phyloP scores from a whole-genome alignment of 2,888 invertebrate species.

The Zygogramma bicolorata region DNA sequence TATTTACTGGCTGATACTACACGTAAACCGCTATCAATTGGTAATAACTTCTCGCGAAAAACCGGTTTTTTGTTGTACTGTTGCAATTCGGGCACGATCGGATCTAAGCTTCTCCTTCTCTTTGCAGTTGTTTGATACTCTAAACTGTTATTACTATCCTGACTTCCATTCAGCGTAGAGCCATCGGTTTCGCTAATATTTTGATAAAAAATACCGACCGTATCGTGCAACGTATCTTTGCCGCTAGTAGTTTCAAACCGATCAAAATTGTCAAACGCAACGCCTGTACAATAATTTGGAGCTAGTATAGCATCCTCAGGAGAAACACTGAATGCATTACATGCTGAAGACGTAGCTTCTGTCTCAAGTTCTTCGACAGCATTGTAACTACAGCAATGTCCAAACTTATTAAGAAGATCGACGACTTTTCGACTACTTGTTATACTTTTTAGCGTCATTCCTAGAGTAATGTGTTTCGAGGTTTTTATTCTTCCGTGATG shows the following conservation, averaged over 20 bases:
- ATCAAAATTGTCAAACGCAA: conserved; percentile 53
- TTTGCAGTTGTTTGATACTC: conserved; percentile 28
- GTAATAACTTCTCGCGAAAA: conserved; percentile 23
- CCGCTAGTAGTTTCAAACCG: conserved; percentile 42
- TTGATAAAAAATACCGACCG: conserved; percentile 41
- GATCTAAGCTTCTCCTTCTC: conserved; percentile 27
- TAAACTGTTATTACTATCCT: conserved; percentile 27
- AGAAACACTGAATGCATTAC: conserved; percentile 43
- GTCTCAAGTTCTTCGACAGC: conserved; percentile 58
- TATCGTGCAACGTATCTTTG: conserved; percentile 54
- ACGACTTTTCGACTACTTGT: conserved; percentile 52
- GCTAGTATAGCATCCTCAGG: conserved; percentile 49
- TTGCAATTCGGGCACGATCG: conserved; percentile 20
- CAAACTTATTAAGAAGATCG: conserved; percentile 54
- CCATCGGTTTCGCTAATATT: conserved; percentile 35
- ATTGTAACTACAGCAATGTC: conserved; percentile 54
- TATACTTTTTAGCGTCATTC: conserved; percentile 49
- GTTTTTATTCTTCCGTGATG: conserved; percentile 11
- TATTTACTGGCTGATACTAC: conserved; percentile 32
- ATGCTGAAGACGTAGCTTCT: conserved; percentile 46
- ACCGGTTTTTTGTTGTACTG: not conserved
- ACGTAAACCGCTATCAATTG: conserved; percentile 50
- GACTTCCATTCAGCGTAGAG: conserved; percentile 27
- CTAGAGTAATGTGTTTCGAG: conserved; percentile 32
- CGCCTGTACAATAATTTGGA: conserved; percentile 47